These are phyloP conservation scores for Megalurothrips usitatus DNA, from an alignment of 2,888 invertebrate species.

Conservation along the genomic window DNA sequence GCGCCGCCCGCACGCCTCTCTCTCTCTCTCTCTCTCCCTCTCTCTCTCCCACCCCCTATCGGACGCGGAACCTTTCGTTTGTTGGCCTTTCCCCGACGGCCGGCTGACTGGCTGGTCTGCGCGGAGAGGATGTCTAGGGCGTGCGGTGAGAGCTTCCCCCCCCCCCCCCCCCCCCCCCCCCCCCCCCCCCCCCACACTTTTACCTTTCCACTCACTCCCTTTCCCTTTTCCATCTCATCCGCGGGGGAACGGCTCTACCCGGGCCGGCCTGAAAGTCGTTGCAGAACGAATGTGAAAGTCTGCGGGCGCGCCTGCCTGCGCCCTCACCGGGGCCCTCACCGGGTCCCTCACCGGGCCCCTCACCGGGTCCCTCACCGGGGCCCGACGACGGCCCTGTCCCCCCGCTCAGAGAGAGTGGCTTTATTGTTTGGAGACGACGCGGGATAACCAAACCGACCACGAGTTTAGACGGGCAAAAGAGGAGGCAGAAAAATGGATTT, in stretches of 20 bases:
- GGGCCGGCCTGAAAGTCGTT: neutral
- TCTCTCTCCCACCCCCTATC: neutral
- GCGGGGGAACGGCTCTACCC: too few relatives aligned
- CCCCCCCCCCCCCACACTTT: too few relatives aligned
- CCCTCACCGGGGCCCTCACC: neutral
- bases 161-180: too few relatives aligned
- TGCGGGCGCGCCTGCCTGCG: neutral
- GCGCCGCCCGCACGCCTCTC: neutral
- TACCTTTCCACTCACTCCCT: neutral
- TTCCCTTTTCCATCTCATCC: neutral
- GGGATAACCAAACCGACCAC: neutral
- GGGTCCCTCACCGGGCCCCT: neutral
- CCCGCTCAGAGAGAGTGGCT: too few relatives aligned
- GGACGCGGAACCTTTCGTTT: too few relatives aligned
- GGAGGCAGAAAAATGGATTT: neutral
- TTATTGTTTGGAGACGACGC: too few relatives aligned
- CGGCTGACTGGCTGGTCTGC: too few relatives aligned
- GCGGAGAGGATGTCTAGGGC: neutral
- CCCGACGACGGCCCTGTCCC: too few relatives aligned
- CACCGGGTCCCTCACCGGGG: neutral
- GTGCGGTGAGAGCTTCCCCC: neutral
- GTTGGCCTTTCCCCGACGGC: too few relatives aligned
- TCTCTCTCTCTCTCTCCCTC: conserved; percentile 23
- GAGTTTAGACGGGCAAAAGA: neutral
- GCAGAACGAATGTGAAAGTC: neutral